Evolutionary conservation across 2,888 invertebrate species (phyloP).

Genomic region (Dioctria rufipes): DNA sequence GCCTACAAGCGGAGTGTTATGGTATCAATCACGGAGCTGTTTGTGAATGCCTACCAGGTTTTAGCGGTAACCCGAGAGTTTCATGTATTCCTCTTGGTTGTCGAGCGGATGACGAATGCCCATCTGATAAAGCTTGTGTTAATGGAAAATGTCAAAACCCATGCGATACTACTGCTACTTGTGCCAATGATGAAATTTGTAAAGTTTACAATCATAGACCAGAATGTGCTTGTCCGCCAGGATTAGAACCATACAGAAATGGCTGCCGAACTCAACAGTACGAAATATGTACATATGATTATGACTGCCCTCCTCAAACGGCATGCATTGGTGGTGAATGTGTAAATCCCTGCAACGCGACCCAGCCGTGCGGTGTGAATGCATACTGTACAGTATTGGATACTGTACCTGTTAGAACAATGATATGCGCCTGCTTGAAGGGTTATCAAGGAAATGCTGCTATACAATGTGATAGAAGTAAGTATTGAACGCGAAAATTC

Average conservation of each 20-base stretch:
- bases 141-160: conserved; percentile 86
- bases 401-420: conserved; percentile 87
- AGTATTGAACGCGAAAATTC: conserved; percentile 66
- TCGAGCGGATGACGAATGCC: conserved; percentile 85
- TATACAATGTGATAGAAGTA: conserved; percentile 85
- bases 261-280: conserved; percentile 76
- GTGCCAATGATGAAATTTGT: conserved; percentile 83
- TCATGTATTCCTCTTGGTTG: conserved; percentile 88
- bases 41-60: conserved; percentile 87
- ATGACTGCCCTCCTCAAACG: conserved; percentile 86
- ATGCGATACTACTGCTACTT: conserved; percentile 79
- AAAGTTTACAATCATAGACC: conserved; percentile 82
- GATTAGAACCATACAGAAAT: conserved; percentile 77
- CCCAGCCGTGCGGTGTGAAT: conserved; percentile 86
- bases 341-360: conserved; percentile 85
- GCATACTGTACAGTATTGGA: conserved; percentile 85
- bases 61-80: conserved; percentile 84
- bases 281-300: conserved; percentile 81
- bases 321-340: conserved; percentile 88
- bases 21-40: conserved; percentile 85
- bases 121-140: conserved; percentile 84
- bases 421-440: conserved; percentile 89
- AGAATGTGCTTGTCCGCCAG: conserved; percentile 87
- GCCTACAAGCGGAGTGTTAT: conserved; percentile 83
- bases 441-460: conserved; percentile 92